Evolutionary conservation across 2,113 vertebrate species (phyloP), one percentile per base, ranked within the genome.

Genomic region (Poeciliopsis prolifica): DNA sequence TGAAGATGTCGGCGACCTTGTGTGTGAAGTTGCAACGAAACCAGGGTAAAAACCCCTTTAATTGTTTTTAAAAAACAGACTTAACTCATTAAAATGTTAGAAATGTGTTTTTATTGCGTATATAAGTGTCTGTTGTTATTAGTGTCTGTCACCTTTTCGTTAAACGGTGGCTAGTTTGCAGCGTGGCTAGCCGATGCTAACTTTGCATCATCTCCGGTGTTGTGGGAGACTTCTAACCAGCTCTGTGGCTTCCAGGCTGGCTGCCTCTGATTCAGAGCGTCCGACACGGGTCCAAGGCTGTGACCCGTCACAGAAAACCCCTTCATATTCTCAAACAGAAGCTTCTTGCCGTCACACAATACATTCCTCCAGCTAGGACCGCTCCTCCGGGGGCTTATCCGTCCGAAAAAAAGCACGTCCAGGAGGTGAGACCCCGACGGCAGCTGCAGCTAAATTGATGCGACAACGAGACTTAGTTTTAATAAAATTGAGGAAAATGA

Each of bases 261-360:
- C 88, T 96, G 62, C 97, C 98, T 9, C 75, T 94, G 24, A 77
- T 86, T 14, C 97, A 95, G 78, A 81, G 80, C 14, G 84, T 96
- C 3, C 96, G 97, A 4, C 93, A 91, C 84, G 95, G 95, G 78
- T 97, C 98, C 86, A 99, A 97, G 83, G 93, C 97, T 0, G 96
- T 98, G 37, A 98, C 98, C 0, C 96, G 97, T 1, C 98, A 98
- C 89, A 92, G 81, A 82, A 97, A 88, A 19, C 95, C 96, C 2
- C 82, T 97, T 91, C 95, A 97, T 86, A 82, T 96, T 76, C 78
- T 96, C 30, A 95, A 96, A 60, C 94, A 97, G 93, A 98, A 98
- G 86, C 86, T 99, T 28, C 48, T 98, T 94, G 97, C 96, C 1
- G 51, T 99, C 1, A 99, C 98, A 0, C 58, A 94, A 77, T 98